Percentiles rank a stretch among this genome's conserved stretches.
Evolutionary conservation across 2,888 invertebrate genomes (phyloP).

Genomic region (Cheilosia scutellata): DNA sequence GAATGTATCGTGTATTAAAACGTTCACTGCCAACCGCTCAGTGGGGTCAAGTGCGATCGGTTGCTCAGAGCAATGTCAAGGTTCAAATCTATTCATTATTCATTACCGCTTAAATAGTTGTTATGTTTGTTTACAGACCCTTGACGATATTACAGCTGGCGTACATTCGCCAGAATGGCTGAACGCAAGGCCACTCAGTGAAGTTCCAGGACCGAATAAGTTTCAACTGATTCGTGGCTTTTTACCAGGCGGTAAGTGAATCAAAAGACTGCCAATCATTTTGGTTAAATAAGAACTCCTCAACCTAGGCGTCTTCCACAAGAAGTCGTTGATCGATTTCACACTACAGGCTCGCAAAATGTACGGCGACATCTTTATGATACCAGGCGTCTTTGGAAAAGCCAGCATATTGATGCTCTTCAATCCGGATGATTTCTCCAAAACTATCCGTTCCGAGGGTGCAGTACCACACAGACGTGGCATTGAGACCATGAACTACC

Average conservation of each 20-base stretch:
- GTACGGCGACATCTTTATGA: slow-evolving; percentile 83
- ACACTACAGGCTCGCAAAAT: slow-evolving; percentile 76
- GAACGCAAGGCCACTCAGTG: slow-evolving; percentile 78
- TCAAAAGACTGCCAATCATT: not conserved
- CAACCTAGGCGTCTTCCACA: slow-evolving; percentile 72
- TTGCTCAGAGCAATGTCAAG: not conserved
- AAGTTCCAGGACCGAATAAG: slow-evolving; percentile 80
- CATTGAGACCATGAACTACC: slow-evolving; percentile 82
- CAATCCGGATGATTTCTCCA: slow-evolving; percentile 85
- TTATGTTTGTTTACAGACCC: not conserved
- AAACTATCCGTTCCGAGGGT: slow-evolving; percentile 84
- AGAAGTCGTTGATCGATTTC: slow-evolving; percentile 74
- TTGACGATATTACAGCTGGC: not conserved
- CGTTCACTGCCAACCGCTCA: no score
- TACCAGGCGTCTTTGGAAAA: slow-evolving; percentile 82
- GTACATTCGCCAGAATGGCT: slow-evolving; percentile 41
- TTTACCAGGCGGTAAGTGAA: slow-evolving; percentile 65
- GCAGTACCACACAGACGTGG: slow-evolving; percentile 83
- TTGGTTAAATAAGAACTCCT: not conserved
- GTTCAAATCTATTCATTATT: not conserved
- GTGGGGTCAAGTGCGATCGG: no score
- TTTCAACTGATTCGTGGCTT: slow-evolving; percentile 77
- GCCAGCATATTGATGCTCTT: slow-evolving; percentile 82
- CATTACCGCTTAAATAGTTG: no score
- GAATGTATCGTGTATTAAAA: no score